Evolutionary conservation across 2,888 invertebrate genomes (phyloP).

Genomic region (Axea sp.): DNA sequence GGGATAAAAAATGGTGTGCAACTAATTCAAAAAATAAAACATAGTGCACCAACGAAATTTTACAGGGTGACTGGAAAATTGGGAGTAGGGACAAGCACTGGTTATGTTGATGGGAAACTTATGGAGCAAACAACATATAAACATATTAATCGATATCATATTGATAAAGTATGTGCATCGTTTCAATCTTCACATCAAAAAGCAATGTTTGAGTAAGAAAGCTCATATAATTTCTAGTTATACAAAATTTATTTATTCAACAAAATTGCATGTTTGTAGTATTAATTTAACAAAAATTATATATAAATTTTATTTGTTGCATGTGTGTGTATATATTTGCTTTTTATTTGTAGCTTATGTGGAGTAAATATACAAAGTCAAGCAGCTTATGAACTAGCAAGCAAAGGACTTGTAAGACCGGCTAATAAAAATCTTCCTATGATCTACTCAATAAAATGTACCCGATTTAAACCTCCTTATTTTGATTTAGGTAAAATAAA

Average conservation of each 20-base stretch:
- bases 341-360: constrained; percentile 81
- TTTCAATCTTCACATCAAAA: constrained; percentile 93
- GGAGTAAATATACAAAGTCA: constrained; percentile 93
- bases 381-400: constrained; percentile 93
- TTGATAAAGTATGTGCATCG: constrained; percentile 88
- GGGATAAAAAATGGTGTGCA: constrained; percentile 86
- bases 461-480: constrained; percentile 89
- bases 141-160: constrained; percentile 85
- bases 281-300: too few species aligned
- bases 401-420: constrained; percentile 90
- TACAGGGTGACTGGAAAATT: constrained; percentile 88
- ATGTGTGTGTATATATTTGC: background rate
- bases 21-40: constrained; percentile 81
- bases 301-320: too few species aligned
- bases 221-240: background rate
- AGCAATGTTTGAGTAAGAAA: constrained; percentile 90
- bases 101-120: constrained; percentile 86
- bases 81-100: constrained; percentile 88
- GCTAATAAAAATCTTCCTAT: constrained; percentile 85
- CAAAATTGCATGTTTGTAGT: too few species aligned
- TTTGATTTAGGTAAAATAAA: constrained; percentile 84
- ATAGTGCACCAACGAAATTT: constrained; percentile 84
- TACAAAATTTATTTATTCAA: too few species aligned
- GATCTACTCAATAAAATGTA: constrained; percentile 91
- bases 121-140: constrained; percentile 85